Conservation (phyloP, 2,888 invertebrate genomes). For the Ichneumon xanthorius region DNA sequence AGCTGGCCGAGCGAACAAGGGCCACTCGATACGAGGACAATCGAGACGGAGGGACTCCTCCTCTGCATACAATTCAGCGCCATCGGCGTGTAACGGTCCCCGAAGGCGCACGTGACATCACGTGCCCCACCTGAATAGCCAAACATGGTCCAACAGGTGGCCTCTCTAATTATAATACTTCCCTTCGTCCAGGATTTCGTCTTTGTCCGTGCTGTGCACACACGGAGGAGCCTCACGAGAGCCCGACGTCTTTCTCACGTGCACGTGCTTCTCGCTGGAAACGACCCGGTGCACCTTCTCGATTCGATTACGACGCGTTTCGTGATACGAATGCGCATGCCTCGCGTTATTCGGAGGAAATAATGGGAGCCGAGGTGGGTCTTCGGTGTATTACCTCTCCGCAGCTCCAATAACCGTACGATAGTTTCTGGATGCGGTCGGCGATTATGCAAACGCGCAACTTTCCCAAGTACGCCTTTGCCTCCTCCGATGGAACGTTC, state of each 20-base stretch:
- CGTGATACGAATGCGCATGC: slow-evolving; percentile 1
- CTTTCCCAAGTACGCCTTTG: slow-evolving; percentile 25
- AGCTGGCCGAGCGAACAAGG: slow-evolving; percentile 71
- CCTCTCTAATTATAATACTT: slow-evolving; percentile 67
- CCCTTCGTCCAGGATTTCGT: slow-evolving; percentile 46
- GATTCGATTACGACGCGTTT: not conserved
- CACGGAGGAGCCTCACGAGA: not conserved
- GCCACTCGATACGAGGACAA: slow-evolving; percentile 75
- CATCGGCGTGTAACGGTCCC: slow-evolving; percentile 72
- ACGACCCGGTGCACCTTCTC: not conserved
- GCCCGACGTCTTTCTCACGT: slow-evolving; percentile 19
- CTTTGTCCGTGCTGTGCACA: slow-evolving; percentile 39
- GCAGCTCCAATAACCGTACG: not conserved
- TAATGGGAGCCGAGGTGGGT: not conserved
- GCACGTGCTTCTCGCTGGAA: not conserved
- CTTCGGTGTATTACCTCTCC: not conserved
- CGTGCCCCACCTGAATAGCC: slow-evolving; percentile 72
- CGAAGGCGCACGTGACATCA: slow-evolving; percentile 75
- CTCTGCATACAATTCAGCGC: slow-evolving; percentile 69
- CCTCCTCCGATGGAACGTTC: slow-evolving; percentile 33
- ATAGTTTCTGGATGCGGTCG: slow-evolving; percentile 4
- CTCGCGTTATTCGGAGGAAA: slow-evolving; percentile 15
- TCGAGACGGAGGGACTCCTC: slow-evolving; percentile 62
- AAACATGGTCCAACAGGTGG: slow-evolving; percentile 72
- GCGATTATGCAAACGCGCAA: slow-evolving; percentile 58